These are phyloP conservation scores for Galaxias olidus DNA, from an alignment of 2,797 vertebrate genomes.

Conservation along the genomic window DNA sequence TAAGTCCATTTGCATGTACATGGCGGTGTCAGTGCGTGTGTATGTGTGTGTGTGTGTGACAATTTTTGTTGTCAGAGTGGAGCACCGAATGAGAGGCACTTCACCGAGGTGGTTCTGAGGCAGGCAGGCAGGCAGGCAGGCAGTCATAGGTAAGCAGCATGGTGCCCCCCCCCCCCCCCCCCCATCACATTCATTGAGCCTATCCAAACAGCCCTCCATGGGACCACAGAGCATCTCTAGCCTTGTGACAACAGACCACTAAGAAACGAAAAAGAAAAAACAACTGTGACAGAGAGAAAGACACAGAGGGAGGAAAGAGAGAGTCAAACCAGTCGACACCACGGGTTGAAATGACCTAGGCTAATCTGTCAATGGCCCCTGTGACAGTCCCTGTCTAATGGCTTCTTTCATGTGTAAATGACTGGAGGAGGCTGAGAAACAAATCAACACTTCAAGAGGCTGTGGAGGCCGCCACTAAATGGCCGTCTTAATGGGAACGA, in stretches of 20 bases:
- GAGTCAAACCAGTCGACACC: not conserved
- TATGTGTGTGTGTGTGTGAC: slow-evolving; percentile 18
- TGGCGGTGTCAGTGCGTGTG: not conserved
- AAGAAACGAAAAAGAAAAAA: not conserved
- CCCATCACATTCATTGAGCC: slow-evolving; percentile 35
- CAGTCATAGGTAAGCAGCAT: not conserved
- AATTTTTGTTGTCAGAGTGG: slow-evolving; percentile 32
- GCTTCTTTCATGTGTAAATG: too few relatives aligned
- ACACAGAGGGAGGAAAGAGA: too few relatives aligned
- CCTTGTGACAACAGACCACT: slow-evolving; percentile 18
- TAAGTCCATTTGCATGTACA: not conserved
- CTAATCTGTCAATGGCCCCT: too few relatives aligned
- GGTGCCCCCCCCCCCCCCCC: too few relatives aligned
- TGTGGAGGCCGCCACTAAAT: slow-evolving; percentile 33
- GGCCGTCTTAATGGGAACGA: slow-evolving; percentile 51
- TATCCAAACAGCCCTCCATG: slow-evolving; percentile 30
- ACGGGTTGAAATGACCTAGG: too few relatives aligned
- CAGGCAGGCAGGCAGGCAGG: too few relatives aligned
- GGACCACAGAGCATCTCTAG: slow-evolving; percentile 7
- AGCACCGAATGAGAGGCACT: slow-evolving; percentile 34
- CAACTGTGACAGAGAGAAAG: not conserved
- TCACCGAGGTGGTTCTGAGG: too few relatives aligned
- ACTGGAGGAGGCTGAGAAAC: too few relatives aligned
- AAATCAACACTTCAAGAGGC: too few relatives aligned
- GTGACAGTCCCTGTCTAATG: too few relatives aligned